These are phyloP conservation scores for Pluvialis apricaria DNA, from an alignment of 2,113 vertebrate genomes.

Conservation along the genomic window DNA sequence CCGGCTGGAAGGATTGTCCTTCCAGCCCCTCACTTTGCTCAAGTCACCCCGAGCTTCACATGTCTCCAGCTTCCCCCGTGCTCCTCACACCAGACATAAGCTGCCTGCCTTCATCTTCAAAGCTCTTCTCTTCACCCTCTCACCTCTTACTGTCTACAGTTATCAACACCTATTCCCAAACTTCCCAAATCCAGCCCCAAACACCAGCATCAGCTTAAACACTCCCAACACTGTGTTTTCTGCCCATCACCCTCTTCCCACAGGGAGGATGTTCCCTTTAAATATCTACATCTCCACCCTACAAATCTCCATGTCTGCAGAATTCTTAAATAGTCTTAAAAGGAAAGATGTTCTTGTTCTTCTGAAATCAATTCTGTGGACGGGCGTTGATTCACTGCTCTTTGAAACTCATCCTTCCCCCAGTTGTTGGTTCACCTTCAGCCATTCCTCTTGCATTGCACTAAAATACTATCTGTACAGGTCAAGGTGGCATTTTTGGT, in stretches of 20 bases:
- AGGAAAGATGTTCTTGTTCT: neutral
- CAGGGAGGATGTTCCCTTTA: neutral
- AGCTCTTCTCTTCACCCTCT: neutral
- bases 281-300: neutral
- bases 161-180: neutral
- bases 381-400: rapidly evolving
- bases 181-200: neutral
- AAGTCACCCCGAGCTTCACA: neutral
- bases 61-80: neutral
- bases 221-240: neutral
- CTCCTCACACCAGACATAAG: neutral
- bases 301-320: neutral
- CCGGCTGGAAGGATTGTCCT: neutral
- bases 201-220: neutral
- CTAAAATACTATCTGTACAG: neutral
- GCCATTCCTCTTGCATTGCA: neutral
- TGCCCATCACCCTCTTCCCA: neutral
- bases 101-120: neutral
- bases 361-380: neutral
- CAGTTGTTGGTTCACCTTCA: neutral
- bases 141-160: neutral
- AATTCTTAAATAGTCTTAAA: neutral
- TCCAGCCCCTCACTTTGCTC: neutral
- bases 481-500: neutral
- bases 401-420: neutral